Base-by-base conservation (phyloP, 1,140 invertebrate genomes). In the Conus betulinus region DNA sequence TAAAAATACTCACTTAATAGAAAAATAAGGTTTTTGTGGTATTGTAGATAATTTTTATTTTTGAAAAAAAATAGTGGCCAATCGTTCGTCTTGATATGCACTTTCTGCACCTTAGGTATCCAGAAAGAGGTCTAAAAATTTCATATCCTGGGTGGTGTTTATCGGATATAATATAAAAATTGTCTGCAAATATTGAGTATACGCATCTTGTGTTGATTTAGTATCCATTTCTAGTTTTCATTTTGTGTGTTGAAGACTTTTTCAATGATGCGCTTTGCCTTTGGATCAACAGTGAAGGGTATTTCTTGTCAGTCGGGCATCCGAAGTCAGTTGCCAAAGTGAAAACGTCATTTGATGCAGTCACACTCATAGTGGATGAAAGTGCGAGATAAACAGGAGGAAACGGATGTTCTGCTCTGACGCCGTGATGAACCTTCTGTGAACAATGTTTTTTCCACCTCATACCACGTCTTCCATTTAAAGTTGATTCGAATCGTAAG, bases 101-200 rank as follows among this genome's bases (percentile, higher is more conserved):
- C 53, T 27, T 8, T 67, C 82, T 25, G 82, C 81, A 83, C 20
- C 81, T 83, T 39, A 13, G 13, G 27, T 84, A 39, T 27, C 5
- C 82, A 83, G 51, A 84, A 53, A 67, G 67, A 84, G 82, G 82
- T 84, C 53, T 25, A 84, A 81, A 84, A 84, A 84, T 83, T 67
- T 84, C 25, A 63, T 67, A 84, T 84, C 82, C 82, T 84, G 82
- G 82, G 20, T 60, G 82, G 20, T 27, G 39, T 81, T 53, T 23
- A 53, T 53, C 52, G 39, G 27, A 74, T 17, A 74, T 57, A 74
- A 74, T 4, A 85, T 5, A 52, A 10, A 85, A 71, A 52, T 74
- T 85, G 63, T 74, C 51, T 17, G 27, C 71, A 52, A 13, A 25
- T 53, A 51, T 39, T 74, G 51, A 13, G 23, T 71, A 85, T 52